phyloP scores from a whole-genome alignment of 2,888 invertebrate genomes.

The Eulithis prunata region DNA sequence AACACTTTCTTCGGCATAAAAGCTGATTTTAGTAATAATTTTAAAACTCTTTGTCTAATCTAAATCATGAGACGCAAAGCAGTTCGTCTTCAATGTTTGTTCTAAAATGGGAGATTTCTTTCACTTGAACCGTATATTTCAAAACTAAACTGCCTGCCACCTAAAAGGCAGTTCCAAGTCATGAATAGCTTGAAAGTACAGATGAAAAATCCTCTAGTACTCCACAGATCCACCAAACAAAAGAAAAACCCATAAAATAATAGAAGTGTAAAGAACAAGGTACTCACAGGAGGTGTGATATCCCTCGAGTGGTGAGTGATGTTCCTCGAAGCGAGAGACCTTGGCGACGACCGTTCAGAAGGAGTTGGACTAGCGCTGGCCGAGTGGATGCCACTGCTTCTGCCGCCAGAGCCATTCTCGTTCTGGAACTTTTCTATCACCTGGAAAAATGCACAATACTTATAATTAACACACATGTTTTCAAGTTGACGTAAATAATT shows the following conservation, averaged over 20 bases:
- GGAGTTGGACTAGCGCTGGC: conserved; percentile 81
- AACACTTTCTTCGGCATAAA: conserved; percentile 8
- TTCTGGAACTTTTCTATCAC: conserved; percentile 87
- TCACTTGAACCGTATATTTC: too few species aligned
- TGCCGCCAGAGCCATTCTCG: conserved; percentile 82
- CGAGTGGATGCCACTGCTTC: conserved; percentile 84
- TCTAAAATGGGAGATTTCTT: too few species aligned
- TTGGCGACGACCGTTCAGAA: conserved; percentile 74
- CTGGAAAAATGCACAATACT: conserved; percentile 60
- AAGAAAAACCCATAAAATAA: too few species aligned
- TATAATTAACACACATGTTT: too few species aligned
- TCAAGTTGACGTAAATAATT: too few species aligned
- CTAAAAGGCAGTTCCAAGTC: too few species aligned
- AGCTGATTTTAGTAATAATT: neutral
- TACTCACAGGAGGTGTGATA: conserved; percentile 73
- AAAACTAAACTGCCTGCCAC: too few species aligned
- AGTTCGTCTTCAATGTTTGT: too few species aligned
- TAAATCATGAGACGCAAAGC: too few species aligned
- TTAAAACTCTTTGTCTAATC: neutral
- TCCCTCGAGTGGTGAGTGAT: conserved; percentile 53
- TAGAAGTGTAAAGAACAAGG: neutral
- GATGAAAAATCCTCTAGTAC: too few species aligned
- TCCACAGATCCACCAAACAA: too few species aligned
- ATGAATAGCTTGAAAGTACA: too few species aligned
- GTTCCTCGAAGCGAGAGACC: conserved; percentile 68